Conservation (phyloP, 2,113 vertebrate genomes). For the Vidua chalybeata region DNA sequence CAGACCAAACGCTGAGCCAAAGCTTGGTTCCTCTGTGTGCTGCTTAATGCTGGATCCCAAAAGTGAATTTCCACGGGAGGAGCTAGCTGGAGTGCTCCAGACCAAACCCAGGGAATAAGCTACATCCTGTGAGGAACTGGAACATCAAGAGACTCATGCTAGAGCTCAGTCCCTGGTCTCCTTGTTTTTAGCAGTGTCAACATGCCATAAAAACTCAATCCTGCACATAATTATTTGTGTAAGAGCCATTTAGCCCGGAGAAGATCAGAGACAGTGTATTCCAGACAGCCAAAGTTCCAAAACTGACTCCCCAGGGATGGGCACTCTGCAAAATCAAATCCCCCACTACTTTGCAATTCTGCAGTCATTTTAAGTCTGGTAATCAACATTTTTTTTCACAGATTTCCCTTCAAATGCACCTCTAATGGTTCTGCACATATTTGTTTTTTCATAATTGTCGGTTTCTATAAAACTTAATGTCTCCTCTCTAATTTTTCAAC, state of each 20-base stretch:
- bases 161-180: background rate
- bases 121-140: background rate
- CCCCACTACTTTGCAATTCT: background rate
- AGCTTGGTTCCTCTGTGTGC: background rate
- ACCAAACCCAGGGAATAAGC: background rate
- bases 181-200: background rate
- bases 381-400: background rate
- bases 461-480: constrained; percentile 41
- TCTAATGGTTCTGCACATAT: constrained; percentile 15
- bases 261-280: background rate
- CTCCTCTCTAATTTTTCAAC: constrained; percentile 41
- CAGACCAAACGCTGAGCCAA: background rate
- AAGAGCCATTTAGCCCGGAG: background rate
- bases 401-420: constrained; percentile 17
- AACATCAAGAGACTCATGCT: background rate
- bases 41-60: background rate
- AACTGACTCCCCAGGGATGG: background rate
- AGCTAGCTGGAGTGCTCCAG: background rate
- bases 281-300: background rate
- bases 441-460: constrained; percentile 18
- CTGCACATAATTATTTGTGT: background rate
- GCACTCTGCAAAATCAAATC: background rate
- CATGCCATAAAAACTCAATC: background rate
- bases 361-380: background rate
- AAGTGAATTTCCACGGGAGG: background rate